Evolutionary conservation across 2,888 invertebrate species (phyloP).

Genomic region (Metalampra italica): DNA sequence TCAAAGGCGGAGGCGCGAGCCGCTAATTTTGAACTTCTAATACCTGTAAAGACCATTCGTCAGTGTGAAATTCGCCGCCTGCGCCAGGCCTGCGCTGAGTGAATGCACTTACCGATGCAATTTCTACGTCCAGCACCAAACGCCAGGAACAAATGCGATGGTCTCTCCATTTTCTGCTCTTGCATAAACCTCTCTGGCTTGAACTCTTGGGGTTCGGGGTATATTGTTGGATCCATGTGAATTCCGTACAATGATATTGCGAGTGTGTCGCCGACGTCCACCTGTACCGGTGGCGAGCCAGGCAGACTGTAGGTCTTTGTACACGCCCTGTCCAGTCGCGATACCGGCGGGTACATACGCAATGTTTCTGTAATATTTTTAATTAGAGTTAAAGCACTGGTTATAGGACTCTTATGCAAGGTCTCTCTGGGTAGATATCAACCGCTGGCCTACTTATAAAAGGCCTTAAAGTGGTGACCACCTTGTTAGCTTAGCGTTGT

Average conservation of each 20-base stretch:
- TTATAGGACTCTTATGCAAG: no score
- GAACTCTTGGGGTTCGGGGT: constrained; percentile 74
- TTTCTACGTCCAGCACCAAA: constrained; percentile 76
- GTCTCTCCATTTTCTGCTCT: constrained; percentile 69
- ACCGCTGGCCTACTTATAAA: no score
- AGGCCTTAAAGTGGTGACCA: no score
- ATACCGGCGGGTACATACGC: constrained; percentile 77
- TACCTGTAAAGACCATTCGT: no score
- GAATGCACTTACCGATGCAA: constrained; percentile 60
- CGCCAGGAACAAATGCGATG: constrained; percentile 69
- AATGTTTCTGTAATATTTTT: constrained; percentile 70
- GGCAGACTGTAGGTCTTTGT: constrained; percentile 75
- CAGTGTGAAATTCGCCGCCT: no score
- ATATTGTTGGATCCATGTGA: constrained; percentile 76
- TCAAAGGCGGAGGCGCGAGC: no score
- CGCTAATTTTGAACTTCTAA: no score
- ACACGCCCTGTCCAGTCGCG: constrained; percentile 72
- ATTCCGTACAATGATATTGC: constrained; percentile 68
- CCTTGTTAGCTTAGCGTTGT: no score
- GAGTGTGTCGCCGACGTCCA: constrained; percentile 67
- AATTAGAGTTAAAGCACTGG: background rate
- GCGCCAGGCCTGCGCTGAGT: no score
- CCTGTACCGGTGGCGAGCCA: constrained; percentile 51
- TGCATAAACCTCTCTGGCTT: constrained; percentile 76
- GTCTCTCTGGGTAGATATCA: no score